Base-by-base conservation (phyloP, 2,888 invertebrate species). In the Pyralis farinalis region DNA sequence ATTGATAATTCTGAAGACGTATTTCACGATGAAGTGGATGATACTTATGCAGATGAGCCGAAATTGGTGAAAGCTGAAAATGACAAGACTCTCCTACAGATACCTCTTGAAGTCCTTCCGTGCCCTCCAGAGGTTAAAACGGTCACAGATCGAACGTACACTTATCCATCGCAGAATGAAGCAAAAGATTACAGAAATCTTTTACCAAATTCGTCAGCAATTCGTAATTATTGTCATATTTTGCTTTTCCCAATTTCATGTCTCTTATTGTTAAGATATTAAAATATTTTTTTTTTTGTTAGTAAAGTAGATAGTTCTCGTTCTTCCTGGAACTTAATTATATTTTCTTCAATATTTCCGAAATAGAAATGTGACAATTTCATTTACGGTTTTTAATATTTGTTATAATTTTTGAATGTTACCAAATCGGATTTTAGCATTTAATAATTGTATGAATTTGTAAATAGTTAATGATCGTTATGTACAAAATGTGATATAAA, bases 61-160 rank as follows among this genome's bases (percentile, higher is more conserved):
- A 83, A 78, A 57, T 53, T 69, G 43, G 66, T 66, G 43, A 78
- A 65, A 51, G 73, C 65, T 3, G 85, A 84, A 48, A 81, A 90
- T 67, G 86, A 87, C 40, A 76, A 71, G 49, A 80, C 80, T 20
- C 68, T 92, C 42, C 84, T 91, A 37, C 90, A 91, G 57, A 88
- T 92, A 42, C 90, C 91, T 1, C 84, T 90, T 1, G 91, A 92
- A 51, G 74, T 85, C 39, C 70, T 92, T 40, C 92, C 92, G 11
- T 92, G 92, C 62, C 91, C 92, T 39, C 90, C 90, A 47, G 91
- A 91, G 37, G 75, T 90, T n/a, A 91, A 91, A 58, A 92, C 90
- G 58, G 91, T 92, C 34, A 92, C 92, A 11, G 92, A 92, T 49
- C 71, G 84, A 42, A 88, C 87, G 1, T 88, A 87, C 49, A 88